Evolutionary conservation across 2,797 vertebrate genomes (phyloP), one percentile per base, ranked within the genome.

Genomic region (Rhynchonycteris naso): DNA sequence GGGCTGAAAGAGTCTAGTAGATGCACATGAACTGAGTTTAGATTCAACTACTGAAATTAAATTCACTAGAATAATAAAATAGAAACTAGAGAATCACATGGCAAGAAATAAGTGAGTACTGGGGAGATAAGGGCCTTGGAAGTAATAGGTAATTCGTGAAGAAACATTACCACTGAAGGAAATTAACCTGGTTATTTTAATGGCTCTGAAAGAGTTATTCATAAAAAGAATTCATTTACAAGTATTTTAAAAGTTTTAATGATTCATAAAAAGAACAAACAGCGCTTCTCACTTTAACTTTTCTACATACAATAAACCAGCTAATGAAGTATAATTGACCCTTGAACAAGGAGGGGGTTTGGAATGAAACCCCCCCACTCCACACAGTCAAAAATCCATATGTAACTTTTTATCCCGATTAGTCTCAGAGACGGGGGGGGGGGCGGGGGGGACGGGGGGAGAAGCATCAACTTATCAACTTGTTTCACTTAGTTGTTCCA

Each of bases 121-220:
- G 12, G 30, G 21, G 30, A 7, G 21, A 43, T 54, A 76, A 90
- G 90, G 63, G 74, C 15, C 56, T 82, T 10, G 85, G 52, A 24
- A 72, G 50, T 72, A 8, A n/a, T 24, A 84, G 33, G 80, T 80
- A 30, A 72, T 81, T 93, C 50, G 54, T 61, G 30, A 95, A 94
- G 61, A 93, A 95, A 94, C 56, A 22, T 63, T 16, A 13, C 38
- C 69, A 82, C n/a, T 72, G 84, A 35, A 94, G 56, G 96, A 95
- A 90, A 95, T 30, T 83, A 83, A 91, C 58, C 52, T 90, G 26
- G 21, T 81, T 93, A 75, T 94, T 90, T 90, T 88, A 93, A 93
- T 82, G 47, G 72, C 63, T 79, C 69, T 72, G 33, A 92, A 88
- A 86, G 13, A 68, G 14, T 30, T 81, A 50, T 21, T 71, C 79